Percentiles rank a stretch among this genome's conserved stretches.
phyloP scores from a whole-genome alignment of 2,888 invertebrate species.

The Xanthorhoe spadicearia region DNA sequence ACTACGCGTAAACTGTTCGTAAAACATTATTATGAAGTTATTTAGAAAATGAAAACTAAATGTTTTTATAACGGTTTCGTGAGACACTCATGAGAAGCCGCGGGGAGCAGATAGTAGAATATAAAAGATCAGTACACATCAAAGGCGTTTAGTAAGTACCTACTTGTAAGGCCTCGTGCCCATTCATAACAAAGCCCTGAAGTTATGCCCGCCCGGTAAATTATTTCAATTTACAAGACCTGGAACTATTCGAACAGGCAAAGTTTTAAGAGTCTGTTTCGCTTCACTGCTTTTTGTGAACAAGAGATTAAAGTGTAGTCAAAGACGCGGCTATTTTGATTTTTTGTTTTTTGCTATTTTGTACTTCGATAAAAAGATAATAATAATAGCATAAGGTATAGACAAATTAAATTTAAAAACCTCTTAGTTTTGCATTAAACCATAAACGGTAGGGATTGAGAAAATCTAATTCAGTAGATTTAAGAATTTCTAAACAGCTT shows the following conservation, averaged over 20 bases:
- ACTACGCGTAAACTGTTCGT: neutral
- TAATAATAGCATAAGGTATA: too few relatives aligned
- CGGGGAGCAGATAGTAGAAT: neutral
- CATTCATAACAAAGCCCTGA: slow-evolving; percentile 59
- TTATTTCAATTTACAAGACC: slow-evolving; percentile 74
- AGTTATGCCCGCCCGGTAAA: slow-evolving; percentile 67
- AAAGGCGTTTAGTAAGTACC: neutral
- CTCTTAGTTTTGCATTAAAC: too few relatives aligned
- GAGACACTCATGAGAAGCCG: too few relatives aligned
- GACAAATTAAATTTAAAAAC: too few relatives aligned
- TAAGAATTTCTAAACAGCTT: too few relatives aligned
- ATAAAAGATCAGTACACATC: neutral
- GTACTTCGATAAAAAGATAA: too few relatives aligned
- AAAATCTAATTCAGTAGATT: too few relatives aligned
- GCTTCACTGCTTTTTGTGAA: slow-evolving; percentile 59
- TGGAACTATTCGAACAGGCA: slow-evolving; percentile 68
- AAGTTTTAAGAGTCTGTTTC: slow-evolving; percentile 68
- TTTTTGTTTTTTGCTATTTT: neutral
- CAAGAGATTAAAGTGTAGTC: slow-evolving; percentile 25
- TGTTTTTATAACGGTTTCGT: too few relatives aligned
- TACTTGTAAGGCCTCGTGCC: slow-evolving; percentile 1
- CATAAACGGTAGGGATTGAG: too few relatives aligned
- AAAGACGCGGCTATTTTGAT: neutral
- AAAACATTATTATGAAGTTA: too few relatives aligned
- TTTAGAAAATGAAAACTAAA: neutral